Base-by-base conservation (phyloP, 2,888 invertebrate genomes). In the Parthenolecanium corni region DNA sequence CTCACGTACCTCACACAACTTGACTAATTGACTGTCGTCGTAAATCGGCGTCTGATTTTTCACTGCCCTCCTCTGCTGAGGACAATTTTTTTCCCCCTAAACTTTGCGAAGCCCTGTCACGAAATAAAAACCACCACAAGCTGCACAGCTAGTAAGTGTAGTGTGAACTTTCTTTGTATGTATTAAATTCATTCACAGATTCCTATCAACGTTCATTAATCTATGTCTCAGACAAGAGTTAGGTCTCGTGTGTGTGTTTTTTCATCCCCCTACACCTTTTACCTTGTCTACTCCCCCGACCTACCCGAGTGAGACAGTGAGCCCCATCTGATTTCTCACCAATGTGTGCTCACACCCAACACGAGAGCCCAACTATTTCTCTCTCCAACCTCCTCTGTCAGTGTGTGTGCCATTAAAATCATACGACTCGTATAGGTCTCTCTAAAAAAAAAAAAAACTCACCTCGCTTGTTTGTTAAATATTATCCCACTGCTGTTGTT, bases 151-250 rank as follows among this genome's bases (percentile, higher is more conserved):
- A 6, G 58, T 58, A 58, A 47, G 58, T 58, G 58, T 58, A 58
- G 49, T 49, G 47, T 58, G 49, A 58, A 58, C 49, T 58, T 58
- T 58, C 58, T 58, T 58, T 58, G 58, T n/a, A n/a, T n/a, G n/a
- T 58, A 58, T 58, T 58, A 58, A 47, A 58, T 58, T 58, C 58
- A 58, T 58, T 58, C 58, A 58, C 58, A 58, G 58, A 58, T 58
- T 58, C 58, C 58, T 58, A 58, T 58, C 58, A 58, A 58, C 58
- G 58, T 58, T 58, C 58, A 58, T 58, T 58, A 58, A 58, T 58
- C 58, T 58, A 58, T 58, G 58, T 58, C 58, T 58, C 31, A 58
- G 58, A 58, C 58, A 58, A 58, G 58, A 58, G 47, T 58, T 47
- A 49, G 25, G 58, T 58, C 58, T 58, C 31, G 31, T 58, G 58